A percentile compares a stretch with the other conserved stretches of the same genome.
Evolutionary conservation across 37 sponge, comb jelly and placozoan species (phyloP).

Genomic region (Dysidea cf. avara): DNA sequence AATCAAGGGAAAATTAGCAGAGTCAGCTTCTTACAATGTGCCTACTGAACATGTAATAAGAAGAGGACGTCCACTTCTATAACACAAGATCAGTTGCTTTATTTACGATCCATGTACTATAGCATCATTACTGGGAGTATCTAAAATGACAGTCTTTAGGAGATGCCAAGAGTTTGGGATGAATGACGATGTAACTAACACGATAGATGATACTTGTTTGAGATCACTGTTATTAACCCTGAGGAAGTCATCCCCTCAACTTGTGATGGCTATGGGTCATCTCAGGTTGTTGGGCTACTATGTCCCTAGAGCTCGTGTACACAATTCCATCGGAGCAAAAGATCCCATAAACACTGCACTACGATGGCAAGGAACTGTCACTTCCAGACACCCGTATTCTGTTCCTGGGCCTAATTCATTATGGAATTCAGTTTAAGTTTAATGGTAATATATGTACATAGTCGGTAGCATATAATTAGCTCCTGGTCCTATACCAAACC

Average conservation of each 20-base stretch:
- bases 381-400: slow-evolving; percentile 48
- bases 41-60: too few relatives aligned
- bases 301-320: slow-evolving; percentile 32
- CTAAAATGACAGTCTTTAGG: slow-evolving; percentile 42
- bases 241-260: too few relatives aligned
- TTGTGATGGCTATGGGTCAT: slow-evolving; percentile 29
- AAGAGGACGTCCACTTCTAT: too few relatives aligned
- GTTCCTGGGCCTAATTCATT: slow-evolving; percentile 67
- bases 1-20: too few relatives aligned
- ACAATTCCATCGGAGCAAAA: slow-evolving; percentile 10
- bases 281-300: slow-evolving; percentile 32
- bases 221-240: too few relatives aligned
- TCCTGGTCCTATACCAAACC: too few relatives aligned
- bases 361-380: slow-evolving; percentile 22
- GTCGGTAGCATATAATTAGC: too few relatives aligned
- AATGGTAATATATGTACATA: too few relatives aligned
- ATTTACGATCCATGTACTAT: slow-evolving; percentile 41
- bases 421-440: too few relatives aligned
- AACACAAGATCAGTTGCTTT: slow-evolving; percentile 32
- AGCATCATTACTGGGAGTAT: slow-evolving; percentile 38
- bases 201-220: slow-evolving; percentile 7
- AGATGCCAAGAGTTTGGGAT: slow-evolving; percentile 39
- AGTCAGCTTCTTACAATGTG: too few relatives aligned
- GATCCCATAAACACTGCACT: slow-evolving; percentile 47
- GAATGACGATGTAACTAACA: background rate